These are phyloP conservation scores for Penaeus chinensis DNA, from an alignment of 1,140 invertebrate species.

Conservation along the genomic window DNA sequence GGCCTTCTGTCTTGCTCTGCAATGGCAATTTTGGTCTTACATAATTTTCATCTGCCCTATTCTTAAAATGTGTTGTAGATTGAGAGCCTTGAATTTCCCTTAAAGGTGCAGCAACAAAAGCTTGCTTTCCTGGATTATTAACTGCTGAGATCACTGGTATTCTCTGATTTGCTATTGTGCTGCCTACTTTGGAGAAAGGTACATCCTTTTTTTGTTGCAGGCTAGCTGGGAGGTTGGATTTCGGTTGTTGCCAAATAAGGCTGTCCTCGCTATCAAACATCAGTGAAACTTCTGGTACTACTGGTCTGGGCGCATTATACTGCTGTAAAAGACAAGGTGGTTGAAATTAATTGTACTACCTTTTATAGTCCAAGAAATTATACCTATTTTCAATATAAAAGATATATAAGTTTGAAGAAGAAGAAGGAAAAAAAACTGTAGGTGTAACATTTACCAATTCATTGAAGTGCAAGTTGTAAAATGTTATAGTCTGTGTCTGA, in stretches of 20 bases:
- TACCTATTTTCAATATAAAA: too few species aligned
- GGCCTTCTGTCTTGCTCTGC: neutral
- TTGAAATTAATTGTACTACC: too few species aligned
- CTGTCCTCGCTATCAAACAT: slow-evolving; percentile 39
- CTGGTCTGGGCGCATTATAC: slow-evolving; percentile 24
- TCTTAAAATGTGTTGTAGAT: too few species aligned
- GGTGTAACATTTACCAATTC: too few species aligned
- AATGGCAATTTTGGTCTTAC: too few species aligned
- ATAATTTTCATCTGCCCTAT: too few species aligned
- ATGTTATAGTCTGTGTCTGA: too few species aligned
- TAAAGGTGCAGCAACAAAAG: neutral
- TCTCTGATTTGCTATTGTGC: neutral
- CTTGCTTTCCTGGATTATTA: neutral
- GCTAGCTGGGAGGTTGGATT: neutral
- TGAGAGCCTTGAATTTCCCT: too few species aligned
- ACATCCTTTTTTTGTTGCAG: neutral
- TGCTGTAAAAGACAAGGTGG: neutral
- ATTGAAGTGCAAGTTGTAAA: too few species aligned
- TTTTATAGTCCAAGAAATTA: too few species aligned
- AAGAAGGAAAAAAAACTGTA: too few species aligned
- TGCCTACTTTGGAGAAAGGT: neutral
- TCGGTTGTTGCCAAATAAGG: slow-evolving; percentile 28
- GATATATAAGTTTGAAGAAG: too few species aligned
- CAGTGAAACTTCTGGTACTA: slow-evolving; percentile 41
- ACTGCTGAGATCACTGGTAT: neutral